Evolutionary conservation across 2,113 vertebrate species (phyloP).

Genomic region (Empidonax alnorum): DNA sequence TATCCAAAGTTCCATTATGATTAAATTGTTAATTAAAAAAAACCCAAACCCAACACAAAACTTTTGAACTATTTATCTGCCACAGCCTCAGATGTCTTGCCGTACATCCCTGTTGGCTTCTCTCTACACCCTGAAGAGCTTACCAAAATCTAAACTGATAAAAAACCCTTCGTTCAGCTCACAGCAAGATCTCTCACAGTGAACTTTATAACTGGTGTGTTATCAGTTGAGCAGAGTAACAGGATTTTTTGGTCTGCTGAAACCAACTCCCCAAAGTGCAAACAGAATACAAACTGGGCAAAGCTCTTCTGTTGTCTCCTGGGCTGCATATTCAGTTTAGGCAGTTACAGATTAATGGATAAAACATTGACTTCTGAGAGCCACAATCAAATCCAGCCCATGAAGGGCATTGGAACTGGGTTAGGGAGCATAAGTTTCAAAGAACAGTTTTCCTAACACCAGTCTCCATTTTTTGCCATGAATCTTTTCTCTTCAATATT

Average conservation of each 20-base stretch:
- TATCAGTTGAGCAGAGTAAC: neutral
- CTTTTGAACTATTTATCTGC: neutral
- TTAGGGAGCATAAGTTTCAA: neutral
- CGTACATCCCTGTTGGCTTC: neutral
- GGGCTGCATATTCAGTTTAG: neutral
- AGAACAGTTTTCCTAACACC: neutral
- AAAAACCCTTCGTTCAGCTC: neutral
- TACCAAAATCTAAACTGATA: neutral
- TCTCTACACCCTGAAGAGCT: neutral
- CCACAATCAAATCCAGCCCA: neutral
- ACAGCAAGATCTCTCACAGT: neutral
- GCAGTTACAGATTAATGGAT: neutral
- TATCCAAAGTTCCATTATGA: neutral
- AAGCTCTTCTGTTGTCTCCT: neutral
- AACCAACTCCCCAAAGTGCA: neutral
- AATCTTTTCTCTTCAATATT: neutral
- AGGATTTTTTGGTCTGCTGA: neutral
- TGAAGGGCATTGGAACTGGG: neutral
- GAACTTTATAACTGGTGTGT: neutral
- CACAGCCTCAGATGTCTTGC: neutral
- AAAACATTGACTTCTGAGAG: neutral
- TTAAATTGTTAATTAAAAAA: neutral
- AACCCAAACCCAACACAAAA: neutral
- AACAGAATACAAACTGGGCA: conserved; percentile 11
- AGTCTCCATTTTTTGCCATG: neutral